Evolutionary conservation across 1,140 invertebrate genomes (phyloP).

Genomic region (Musca domestica): DNA sequence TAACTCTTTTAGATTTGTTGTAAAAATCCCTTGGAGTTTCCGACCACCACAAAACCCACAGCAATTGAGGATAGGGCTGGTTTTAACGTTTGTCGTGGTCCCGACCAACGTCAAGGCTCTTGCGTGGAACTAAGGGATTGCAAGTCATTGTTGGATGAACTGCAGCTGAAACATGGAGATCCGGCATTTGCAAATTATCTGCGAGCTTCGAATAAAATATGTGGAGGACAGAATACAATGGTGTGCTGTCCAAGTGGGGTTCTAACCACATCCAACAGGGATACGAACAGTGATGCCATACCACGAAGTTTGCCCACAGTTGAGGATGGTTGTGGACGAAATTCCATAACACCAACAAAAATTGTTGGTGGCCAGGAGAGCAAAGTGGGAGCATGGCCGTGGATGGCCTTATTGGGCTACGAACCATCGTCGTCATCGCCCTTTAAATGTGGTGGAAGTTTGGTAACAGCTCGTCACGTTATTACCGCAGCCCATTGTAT

Average conservation of each 20-base stretch:
- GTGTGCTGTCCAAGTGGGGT: constrained; percentile 27
- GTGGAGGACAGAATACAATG: neutral
- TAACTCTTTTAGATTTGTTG: too few species aligned
- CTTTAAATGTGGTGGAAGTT: constrained; percentile 28
- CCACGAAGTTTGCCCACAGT: neutral
- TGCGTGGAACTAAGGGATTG: neutral
- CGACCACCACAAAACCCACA: neutral
- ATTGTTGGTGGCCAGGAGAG: constrained; percentile 44
- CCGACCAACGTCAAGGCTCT: too few species aligned
- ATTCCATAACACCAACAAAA: constrained; percentile 33
- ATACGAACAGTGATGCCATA: neutral
- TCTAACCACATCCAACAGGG: neutral
- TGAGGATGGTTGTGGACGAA: constrained; percentile 35
- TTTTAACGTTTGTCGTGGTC: too few species aligned
- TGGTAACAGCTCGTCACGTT: constrained; percentile 27
- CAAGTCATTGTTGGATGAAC: neutral
- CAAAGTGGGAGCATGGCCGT: constrained; percentile 31
- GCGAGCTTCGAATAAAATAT: constrained; percentile 18
- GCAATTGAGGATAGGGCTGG: constrained; percentile 28
- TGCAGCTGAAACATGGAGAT: constrained; percentile 1
- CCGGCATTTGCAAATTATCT: constrained; percentile 14
- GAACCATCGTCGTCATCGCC: constrained; percentile 29
- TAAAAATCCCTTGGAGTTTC: too few species aligned
- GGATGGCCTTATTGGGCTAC: constrained; percentile 33
- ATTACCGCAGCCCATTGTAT: constrained; percentile 31